Conservation (phyloP, 2,113 vertebrate genomes). For the Mirza zaza region DNA sequence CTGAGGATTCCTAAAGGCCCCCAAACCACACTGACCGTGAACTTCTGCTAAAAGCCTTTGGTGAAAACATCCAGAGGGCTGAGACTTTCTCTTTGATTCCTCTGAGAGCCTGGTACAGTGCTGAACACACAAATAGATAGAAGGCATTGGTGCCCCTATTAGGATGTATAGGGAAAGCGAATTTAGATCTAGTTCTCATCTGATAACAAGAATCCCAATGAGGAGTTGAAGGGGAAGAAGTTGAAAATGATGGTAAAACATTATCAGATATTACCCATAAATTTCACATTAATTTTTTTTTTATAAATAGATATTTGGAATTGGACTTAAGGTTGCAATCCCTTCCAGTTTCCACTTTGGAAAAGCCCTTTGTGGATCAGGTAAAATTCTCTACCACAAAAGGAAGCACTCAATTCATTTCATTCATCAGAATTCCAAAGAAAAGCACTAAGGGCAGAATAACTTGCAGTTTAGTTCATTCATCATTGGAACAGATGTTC, state of each 20-base stretch:
- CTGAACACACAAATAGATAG: not conserved
- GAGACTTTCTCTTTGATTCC: constrained; percentile 22
- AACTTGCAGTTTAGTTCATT: constrained; percentile 16
- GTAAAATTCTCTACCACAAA: constrained; percentile 38
- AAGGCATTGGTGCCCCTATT: not conserved
- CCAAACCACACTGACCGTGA: not conserved
- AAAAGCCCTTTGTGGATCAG: constrained; percentile 39
- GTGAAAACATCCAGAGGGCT: not conserved
- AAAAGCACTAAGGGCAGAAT: constrained; percentile 30
- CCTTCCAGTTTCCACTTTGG: not conserved
- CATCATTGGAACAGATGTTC: not conserved
- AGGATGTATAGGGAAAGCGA: constrained; percentile 25
- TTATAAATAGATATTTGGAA: constrained; percentile 44
- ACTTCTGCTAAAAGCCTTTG: constrained; percentile 17
- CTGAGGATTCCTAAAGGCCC: constrained; percentile 33
- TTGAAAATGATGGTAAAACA: constrained; percentile 43
- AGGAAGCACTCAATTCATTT: constrained; percentile 33
- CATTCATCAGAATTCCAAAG: constrained; percentile 23
- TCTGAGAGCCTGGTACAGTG: not conserved
- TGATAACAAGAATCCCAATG: constrained; percentile 24
- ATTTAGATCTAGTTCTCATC: constrained; percentile 48
- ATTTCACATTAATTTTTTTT: constrained; percentile 15
- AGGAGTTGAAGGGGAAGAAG: not conserved
- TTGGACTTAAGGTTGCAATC: constrained; percentile 51
- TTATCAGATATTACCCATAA: constrained; percentile 25